Evolutionary conservation across 2,888 invertebrate genomes (phyloP), one percentile per base, ranked within the genome.

Genomic region (Drosophila algonquin): DNA sequence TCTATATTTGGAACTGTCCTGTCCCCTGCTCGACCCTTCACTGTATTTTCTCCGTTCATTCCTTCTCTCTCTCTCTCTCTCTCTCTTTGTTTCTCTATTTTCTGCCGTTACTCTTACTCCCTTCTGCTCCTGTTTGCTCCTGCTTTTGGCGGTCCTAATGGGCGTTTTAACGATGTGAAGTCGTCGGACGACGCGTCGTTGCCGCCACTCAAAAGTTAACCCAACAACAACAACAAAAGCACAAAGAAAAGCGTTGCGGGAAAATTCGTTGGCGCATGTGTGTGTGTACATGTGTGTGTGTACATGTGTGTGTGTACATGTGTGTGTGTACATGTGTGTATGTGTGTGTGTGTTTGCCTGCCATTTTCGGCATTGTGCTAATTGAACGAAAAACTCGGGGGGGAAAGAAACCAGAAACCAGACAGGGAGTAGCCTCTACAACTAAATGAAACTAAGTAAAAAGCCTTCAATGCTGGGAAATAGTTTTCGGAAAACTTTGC

Each of bases 121-220:
- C 35, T 35, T 12, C 12, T 3, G 12, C 35, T 35, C 10, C 32
- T 35, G 24, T 35, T 55, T 18, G 45, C 45, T 47, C 35, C 44
- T 16, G 46, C 61, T 61, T 45, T 69, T 18, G 44, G 48, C 40
- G 35, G 44, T 64, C 58, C 81, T 87, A 82, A 82, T 85, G 87
- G 82, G 59, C 73, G 86, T 75, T 87, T 85, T 87, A 87, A 87
- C 81, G 82, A 87, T 79, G 87, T 71, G 67, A 70, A 82, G 77
- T 75, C 70, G 74, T 55, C 67, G 63, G 63, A 67, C 35, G 35
- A 14, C 35, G 35, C 77, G 65, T 67, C 69, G 65, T 69, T 67
- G 62, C 64, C 60, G 71, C 73, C 85, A 81, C 87, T 81, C 61
- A 73, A 70, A 82, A 75, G 63, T 71, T 70, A 85, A 75, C 72